Conservation (phyloP, 2,888 invertebrate genomes). For the Eulithis prunata region DNA sequence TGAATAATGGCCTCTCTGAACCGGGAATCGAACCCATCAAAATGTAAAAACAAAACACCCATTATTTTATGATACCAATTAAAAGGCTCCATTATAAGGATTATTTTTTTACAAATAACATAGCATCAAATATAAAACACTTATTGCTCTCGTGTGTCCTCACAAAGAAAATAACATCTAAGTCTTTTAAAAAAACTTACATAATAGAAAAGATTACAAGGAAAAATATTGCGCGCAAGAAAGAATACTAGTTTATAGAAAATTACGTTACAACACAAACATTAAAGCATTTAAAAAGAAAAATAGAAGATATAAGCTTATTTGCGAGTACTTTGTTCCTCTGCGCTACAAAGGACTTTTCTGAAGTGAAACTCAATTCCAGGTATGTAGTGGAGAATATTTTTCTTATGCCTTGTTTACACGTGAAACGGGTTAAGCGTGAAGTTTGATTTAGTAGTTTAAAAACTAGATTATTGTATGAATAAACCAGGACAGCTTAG, state of each 20-base stretch:
- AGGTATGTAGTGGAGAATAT: constrained; percentile 41
- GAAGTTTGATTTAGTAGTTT: no score
- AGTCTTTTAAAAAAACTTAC: background rate
- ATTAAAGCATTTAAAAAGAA: constrained; percentile 36
- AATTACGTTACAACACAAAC: constrained; percentile 37
- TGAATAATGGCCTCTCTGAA: no score
- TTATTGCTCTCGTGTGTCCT: no score
- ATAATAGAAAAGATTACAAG: constrained; percentile 6
- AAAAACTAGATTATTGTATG: no score
- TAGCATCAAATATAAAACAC: no score
- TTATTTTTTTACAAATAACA: no score
- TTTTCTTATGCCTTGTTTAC: constrained; percentile 45
- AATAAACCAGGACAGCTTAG: no score
- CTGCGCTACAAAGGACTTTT: constrained; percentile 55
- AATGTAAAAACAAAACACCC: no score
- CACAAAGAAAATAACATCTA: background rate
- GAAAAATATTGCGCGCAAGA: constrained; percentile 11
- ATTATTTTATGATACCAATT: no score
- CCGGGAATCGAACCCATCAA: no score
- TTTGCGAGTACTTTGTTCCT: constrained; percentile 55
- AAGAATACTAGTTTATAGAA: constrained; percentile 11
- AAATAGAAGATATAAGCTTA: constrained; percentile 50
- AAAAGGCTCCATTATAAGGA: no score
- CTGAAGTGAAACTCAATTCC: constrained; percentile 59
- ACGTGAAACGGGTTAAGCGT: background rate